Evolutionary conservation across 2,113 vertebrate genomes (phyloP).

Genomic region (Oncorhynchus nerka): DNA sequence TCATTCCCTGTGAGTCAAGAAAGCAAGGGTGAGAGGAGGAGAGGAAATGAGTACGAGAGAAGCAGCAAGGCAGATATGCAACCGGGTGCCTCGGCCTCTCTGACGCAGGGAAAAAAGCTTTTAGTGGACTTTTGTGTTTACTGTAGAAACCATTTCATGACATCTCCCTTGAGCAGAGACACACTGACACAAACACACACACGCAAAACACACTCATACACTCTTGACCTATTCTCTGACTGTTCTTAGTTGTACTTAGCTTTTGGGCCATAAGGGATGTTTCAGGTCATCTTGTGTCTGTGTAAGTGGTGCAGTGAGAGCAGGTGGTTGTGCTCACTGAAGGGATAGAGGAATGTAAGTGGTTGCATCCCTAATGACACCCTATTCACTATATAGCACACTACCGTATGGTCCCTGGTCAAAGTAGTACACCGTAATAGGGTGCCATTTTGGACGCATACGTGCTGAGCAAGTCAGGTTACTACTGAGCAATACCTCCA

Average conservation of each 20-base stretch:
- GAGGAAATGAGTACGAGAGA: too few species aligned
- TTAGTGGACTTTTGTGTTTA: conserved; percentile 3
- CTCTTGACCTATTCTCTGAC: background rate
- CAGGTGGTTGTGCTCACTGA: background rate
- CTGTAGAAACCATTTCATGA: background rate
- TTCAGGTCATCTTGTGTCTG: background rate
- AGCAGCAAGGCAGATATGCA: background rate
- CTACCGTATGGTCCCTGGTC: too few species aligned
- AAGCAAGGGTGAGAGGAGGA: too few species aligned
- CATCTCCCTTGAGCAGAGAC: conserved; percentile 8
- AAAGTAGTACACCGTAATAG: too few species aligned
- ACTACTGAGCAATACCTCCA: too few species aligned
- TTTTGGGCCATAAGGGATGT: background rate
- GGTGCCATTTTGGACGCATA: too few species aligned
- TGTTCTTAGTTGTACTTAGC: background rate
- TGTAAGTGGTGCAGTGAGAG: conserved; percentile 1
- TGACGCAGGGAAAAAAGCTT: background rate
- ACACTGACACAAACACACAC: background rate
- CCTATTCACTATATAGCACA: too few species aligned
- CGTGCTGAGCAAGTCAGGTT: too few species aligned
- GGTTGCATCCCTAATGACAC: too few species aligned
- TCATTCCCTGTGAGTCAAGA: too few species aligned
- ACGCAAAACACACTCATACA: conserved; percentile 17
- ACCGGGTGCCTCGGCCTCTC: too few species aligned
- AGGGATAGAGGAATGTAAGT: too few species aligned